Evolutionary conservation across 2,888 invertebrate genomes (phyloP).

Genomic region (Lycaena phlaeas): DNA sequence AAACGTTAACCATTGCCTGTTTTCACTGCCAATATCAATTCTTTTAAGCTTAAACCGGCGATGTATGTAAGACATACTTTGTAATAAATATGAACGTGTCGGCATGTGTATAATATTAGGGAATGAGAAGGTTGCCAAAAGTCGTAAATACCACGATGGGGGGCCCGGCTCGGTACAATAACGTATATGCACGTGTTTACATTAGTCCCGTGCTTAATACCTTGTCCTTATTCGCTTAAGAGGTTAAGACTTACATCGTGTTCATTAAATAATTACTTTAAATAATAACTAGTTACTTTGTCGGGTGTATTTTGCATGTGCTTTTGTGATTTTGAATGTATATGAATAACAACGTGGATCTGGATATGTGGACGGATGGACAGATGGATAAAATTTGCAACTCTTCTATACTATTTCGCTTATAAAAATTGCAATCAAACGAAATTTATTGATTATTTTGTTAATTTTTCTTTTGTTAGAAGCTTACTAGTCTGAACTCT

Average conservation of each 20-base stretch:
- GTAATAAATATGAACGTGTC: not conserved
- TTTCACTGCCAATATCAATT: not conserved
- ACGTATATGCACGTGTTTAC: conserved; percentile 66
- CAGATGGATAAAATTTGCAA: no score
- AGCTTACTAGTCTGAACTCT: no score
- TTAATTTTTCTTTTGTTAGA: no score
- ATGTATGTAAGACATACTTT: not conserved
- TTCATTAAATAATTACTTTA: conserved; percentile 72
- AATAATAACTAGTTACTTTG: conserved; percentile 45
- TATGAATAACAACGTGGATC: no score
- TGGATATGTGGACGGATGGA: no score
- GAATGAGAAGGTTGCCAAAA: conserved; percentile 56
- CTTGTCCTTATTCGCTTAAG: conserved; percentile 67
- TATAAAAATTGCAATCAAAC: no score
- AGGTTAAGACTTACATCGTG: conserved; percentile 64
- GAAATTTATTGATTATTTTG: no score
- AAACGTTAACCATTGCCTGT: conserved; percentile 13
- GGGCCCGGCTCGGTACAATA: conserved; percentile 52
- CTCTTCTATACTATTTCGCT: no score
- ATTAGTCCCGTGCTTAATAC: conserved; percentile 67
- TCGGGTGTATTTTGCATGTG: not conserved
- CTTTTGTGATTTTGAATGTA: not conserved
- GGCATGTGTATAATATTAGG: conserved; percentile 12
- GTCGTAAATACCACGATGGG: conserved; percentile 66
- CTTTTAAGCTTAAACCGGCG: not conserved